Evolutionary conservation across 2,113 vertebrate species (phyloP).

Genomic region (Epinephelus moara): DNA sequence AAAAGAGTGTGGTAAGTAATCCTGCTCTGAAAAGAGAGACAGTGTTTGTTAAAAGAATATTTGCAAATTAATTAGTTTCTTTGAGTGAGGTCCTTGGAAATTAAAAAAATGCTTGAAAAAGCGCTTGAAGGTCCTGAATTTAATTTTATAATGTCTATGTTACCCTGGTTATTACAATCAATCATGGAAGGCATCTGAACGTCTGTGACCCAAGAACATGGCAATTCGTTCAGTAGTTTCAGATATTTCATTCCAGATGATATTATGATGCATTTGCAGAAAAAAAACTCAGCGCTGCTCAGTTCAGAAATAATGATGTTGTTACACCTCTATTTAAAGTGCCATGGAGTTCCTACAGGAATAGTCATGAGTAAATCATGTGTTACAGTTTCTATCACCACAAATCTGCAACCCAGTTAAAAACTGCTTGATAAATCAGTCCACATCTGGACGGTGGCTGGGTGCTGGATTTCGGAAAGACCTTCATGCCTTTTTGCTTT

Average conservation of each 20-base stretch:
- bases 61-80: no score
- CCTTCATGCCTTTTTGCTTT: neutral
- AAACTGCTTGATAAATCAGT: neutral
- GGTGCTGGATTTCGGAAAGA: neutral
- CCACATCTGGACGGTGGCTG: neutral
- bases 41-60: no score
- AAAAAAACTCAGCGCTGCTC: neutral
- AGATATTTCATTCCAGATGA: neutral
- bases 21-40: no score
- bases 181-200: neutral
- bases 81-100: no score
- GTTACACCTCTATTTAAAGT: neutral
- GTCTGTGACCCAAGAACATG: neutral
- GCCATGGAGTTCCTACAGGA: neutral
- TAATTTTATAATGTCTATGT: no score
- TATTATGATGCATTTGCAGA: neutral
- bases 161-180: neutral
- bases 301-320: neutral
- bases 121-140: no score
- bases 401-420: neutral
- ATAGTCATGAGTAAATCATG: neutral
- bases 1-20: no score
- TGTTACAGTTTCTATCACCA: neutral
- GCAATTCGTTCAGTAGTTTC: neutral
- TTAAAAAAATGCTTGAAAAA: no score